These are phyloP conservation scores for Epicauta chinensis DNA, from an alignment of 1,140 invertebrate genomes.

Conservation along the genomic window DNA sequence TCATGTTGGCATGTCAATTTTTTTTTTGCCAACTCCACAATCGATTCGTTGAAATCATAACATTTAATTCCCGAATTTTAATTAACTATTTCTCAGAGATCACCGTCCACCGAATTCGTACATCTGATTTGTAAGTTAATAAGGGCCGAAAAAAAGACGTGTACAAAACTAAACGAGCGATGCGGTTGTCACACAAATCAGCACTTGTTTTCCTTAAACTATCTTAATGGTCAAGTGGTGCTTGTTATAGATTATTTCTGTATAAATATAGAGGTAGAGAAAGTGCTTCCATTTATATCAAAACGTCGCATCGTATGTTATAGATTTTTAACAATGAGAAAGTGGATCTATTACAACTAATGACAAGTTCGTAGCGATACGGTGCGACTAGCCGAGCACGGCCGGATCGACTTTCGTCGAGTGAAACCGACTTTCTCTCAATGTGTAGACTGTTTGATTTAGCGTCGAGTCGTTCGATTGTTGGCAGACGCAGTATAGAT, in stretches of 20 bases:
- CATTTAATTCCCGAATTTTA: slow-evolving; percentile 35
- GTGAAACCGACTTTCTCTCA: too few species aligned
- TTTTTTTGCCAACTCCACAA: slow-evolving; percentile 17
- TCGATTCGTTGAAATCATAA: slow-evolving; percentile 30
- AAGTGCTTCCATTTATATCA: slow-evolving; percentile 34
- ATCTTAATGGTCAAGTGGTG: slow-evolving; percentile 28
- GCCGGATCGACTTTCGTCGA: too few species aligned
- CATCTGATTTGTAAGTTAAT: neutral
- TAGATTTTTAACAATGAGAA: slow-evolving; percentile 30
- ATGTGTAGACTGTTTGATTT: too few species aligned
- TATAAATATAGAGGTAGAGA: slow-evolving; percentile 28
- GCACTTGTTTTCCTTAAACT: slow-evolving; percentile 14
- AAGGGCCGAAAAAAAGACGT: neutral
- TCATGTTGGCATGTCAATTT: slow-evolving; percentile 30
- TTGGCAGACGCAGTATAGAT: too few species aligned
- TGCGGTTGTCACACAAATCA: slow-evolving; percentile 8
- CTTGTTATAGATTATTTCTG: slow-evolving; percentile 5
- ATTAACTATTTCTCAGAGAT: slow-evolving; percentile 31
- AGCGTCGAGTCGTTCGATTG: too few species aligned
- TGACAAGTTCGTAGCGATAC: neutral
- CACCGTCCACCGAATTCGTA: neutral
- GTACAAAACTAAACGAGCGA: neutral
- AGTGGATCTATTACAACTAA: slow-evolving; percentile 19
- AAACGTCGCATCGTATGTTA: slow-evolving; percentile 30
- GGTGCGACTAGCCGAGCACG: too few species aligned